Evolutionary conservation across 2,888 invertebrate species (phyloP), one percentile per base, ranked within the genome.

Genomic region (Pammene aurita): DNA sequence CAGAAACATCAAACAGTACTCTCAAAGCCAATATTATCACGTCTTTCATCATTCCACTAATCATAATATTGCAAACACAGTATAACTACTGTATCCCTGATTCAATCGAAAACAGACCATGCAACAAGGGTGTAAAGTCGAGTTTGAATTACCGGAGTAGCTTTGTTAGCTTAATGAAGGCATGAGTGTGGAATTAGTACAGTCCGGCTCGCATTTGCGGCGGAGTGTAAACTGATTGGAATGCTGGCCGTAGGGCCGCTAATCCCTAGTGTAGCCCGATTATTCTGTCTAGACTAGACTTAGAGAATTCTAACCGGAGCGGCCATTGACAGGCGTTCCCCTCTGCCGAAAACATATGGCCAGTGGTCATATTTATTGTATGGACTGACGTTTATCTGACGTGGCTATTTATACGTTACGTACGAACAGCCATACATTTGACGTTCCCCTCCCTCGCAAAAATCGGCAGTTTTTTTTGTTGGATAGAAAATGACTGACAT

Each of bases 121-220:
- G 35, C 65, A 14, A 13, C 35, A 52, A 16, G 2, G 5, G 26
- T 42, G 34, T 52, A 44, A 13, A 38, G 65, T 66, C 26, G 10
- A 9, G 26, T 57, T 66, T 13, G 5, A 41, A 2, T 56, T 62
- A 41, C n/a, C 9, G 11, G 13, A 44, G 48, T 10, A 41, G 44
- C 41, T 52, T 60, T 60, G 63, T 65, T 60, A 61, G 65, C 58
- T 38, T 70, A 63, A 61, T 63, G 56, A 60, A 63, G 60, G 42
- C 60, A 60, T 65, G 66, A 65, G 64, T 46, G 57, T 38, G 52
- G 55, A 48, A 66, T 68, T 58, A 71, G 71, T 61, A 18, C 67
- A 46, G 65, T 62, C 71, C 56, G 16, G 35, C 48, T 61, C 60
- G 71, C 58, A 60, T 66, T 58, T 71, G 71, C 62, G 71, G 68